Conservation (phyloP, 2,113 vertebrate genomes). For the Muntiacus reevesi region DNA sequence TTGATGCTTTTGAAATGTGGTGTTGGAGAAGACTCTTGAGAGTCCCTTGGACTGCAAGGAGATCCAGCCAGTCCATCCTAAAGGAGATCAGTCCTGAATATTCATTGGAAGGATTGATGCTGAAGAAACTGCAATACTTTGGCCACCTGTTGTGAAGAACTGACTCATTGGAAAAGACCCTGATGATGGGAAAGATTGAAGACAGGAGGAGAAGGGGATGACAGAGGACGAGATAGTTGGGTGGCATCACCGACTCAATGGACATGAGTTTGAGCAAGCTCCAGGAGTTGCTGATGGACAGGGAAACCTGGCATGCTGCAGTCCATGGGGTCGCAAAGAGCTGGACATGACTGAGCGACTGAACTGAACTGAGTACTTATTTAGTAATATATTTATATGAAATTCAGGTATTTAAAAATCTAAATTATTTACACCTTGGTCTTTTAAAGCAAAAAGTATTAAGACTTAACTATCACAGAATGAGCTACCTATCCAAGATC, state of each 20-base stretch:
- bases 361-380: not conserved
- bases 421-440: not conserved
- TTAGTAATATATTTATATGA: not conserved
- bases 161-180: not conserved
- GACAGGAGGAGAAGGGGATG: not conserved
- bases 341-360: not conserved
- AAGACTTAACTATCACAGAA: not conserved
- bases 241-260: not conserved
- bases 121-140: not conserved
- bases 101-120: not conserved
- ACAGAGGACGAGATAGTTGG: not conserved
- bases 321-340: not conserved
- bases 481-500: not conserved
- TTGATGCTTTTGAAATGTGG: not conserved
- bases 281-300: not conserved
- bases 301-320: not conserved
- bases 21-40: not conserved
- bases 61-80: not conserved
- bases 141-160: rapidly evolving
- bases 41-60: not conserved
- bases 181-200: not conserved
- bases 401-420: not conserved
- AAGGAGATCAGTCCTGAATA: not conserved
- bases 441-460: not conserved
- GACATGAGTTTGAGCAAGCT: not conserved